These are phyloP conservation scores for zebrafish (Danio rerio) DNA, from an alignment of 2,113 vertebrate species.

Conservation along the genomic window GRCz12tu NC_133198.1:38157001-38157500, in stretches of 20 bases:
- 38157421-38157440: background rate
- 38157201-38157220: background rate
- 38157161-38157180: background rate
- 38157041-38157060: background rate
- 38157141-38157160: conserved; percentile 5
- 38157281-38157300: conserved; percentile 90
- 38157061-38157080: background rate
- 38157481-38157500: too few species aligned
- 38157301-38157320: conserved; percentile 88
- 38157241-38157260: conserved; percentile 75
- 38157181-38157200: background rate
- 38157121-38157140: background rate
- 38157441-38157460: too few species aligned
- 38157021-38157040: conserved; percentile 24
- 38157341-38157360: conserved; percentile 39
- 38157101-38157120: background rate
- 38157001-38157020: conserved; percentile 6
- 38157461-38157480: too few species aligned
- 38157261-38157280: conserved; percentile 96
- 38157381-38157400: background rate
- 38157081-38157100: conserved; percentile 10
- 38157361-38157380: too few species aligned
- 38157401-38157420: background rate
- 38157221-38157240: background rate
- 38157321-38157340: conserved; percentile 94